phyloP scores from a whole-genome alignment of 1,140 invertebrate species.

The Zeugodacus cucurbitae region DNA sequence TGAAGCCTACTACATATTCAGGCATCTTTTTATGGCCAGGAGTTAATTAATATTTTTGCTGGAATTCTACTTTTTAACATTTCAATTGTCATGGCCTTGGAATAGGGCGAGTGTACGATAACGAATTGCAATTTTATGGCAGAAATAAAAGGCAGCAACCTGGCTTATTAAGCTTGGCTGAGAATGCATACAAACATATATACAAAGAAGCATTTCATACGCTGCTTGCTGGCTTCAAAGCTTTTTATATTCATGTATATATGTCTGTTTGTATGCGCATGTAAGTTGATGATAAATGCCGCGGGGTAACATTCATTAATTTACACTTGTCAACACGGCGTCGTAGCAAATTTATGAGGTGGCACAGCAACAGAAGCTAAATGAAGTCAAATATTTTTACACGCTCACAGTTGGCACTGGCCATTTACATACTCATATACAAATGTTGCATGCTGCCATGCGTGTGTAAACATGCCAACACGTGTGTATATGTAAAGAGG shows the following conservation, averaged over 20 bases:
- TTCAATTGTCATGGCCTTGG: conserved; percentile 3
- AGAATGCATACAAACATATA: not conserved
- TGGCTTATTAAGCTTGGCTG: not conserved
- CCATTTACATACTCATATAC: not conserved
- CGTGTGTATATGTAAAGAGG: not conserved
- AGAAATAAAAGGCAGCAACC: not conserved
- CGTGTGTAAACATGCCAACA: not conserved
- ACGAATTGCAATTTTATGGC: not conserved
- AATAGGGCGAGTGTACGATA: not conserved
- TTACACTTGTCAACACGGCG: conserved; percentile 25
- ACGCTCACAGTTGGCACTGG: not conserved
- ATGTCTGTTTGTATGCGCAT: not conserved
- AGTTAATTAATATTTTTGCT: not conserved
- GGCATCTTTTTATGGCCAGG: not conserved
- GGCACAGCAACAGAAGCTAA: conserved; percentile 20
- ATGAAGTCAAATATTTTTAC: conserved; percentile 37
- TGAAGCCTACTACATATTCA: not conserved
- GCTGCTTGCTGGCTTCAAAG: not conserved
- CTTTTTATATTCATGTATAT: not conserved
- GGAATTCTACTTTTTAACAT: not conserved
- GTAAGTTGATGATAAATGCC: not conserved
- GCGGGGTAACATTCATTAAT: conserved; percentile 27
- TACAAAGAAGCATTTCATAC: not conserved
- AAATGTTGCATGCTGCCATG: not conserved
- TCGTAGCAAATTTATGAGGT: conserved; percentile 17